These are phyloP conservation scores for Heliconius hermathena DNA, from an alignment of 1,140 invertebrate species.

Conservation along the genomic window DNA sequence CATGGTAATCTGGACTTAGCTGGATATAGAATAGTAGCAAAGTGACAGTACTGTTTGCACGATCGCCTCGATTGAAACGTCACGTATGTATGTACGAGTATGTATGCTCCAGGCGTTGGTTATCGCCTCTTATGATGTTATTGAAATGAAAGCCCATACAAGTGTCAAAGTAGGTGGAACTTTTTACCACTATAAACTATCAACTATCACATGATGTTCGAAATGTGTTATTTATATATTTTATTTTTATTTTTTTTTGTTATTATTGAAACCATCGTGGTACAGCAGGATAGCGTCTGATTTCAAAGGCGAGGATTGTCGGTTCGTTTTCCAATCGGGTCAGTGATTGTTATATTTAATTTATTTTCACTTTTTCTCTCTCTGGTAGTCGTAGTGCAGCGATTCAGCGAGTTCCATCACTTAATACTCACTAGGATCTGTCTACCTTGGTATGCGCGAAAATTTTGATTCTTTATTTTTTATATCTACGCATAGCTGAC, in stretches of 20 bases:
- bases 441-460: too few species aligned
- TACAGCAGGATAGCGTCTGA: too few species aligned
- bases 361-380: not conserved
- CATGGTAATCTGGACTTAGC: not conserved
- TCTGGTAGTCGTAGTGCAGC: not conserved
- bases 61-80: slow-evolving; percentile 27
- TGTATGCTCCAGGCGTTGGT: not conserved
- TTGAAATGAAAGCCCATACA: slow-evolving; percentile 26
- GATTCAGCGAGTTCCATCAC: not conserved
- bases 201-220: not conserved
- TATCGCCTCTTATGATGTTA: slow-evolving; percentile 32
- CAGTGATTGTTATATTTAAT: too few species aligned
- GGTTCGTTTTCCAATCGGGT: too few species aligned
- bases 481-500: too few species aligned
- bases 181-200: slow-evolving; percentile 21
- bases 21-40: slow-evolving; percentile 1
- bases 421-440: not conserved
- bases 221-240: not conserved
- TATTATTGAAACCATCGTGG: not conserved
- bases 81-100: not conserved
- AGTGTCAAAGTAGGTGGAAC: slow-evolving; percentile 30
- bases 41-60: slow-evolving; percentile 12
- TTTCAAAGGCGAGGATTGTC: not conserved
- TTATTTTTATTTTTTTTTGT: not conserved
- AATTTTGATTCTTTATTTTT: too few species aligned